Conservation (phyloP, 2,797 vertebrate species). For the Lophotriccus pileatus region DNA sequence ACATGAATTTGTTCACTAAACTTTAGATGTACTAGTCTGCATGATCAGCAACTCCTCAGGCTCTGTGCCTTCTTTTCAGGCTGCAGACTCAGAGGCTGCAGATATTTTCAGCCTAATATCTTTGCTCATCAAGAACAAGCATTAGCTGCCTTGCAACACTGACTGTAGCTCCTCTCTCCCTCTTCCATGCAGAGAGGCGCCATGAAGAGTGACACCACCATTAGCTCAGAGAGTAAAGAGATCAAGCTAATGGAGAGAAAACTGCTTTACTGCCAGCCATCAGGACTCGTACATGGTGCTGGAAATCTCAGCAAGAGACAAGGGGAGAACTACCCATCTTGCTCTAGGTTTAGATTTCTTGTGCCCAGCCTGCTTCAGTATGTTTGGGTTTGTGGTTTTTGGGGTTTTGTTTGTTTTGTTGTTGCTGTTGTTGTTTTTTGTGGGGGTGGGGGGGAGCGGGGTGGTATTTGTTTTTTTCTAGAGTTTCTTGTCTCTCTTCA, state of each 20-base stretch:
- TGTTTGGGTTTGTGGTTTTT: not conserved
- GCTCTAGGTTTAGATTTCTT: not conserved
- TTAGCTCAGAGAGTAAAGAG: not conserved
- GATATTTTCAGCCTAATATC: not conserved
- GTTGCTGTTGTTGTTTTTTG: not conserved
- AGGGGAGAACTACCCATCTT: not conserved
- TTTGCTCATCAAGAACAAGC: not conserved
- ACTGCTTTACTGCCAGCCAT: not conserved
- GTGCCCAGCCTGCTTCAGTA: not conserved
- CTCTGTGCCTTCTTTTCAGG: not conserved
- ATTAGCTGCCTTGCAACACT: not conserved
- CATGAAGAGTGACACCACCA: not conserved
- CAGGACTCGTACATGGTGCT: fast-evolving
- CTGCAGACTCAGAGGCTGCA: not conserved
- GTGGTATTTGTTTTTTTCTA: not conserved
- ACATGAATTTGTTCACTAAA: not conserved
- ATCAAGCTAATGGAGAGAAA: not conserved
- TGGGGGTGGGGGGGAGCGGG: fast-evolving
- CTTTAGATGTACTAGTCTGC: not conserved
- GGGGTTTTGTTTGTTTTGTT: fast-evolving
- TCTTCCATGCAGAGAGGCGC: not conserved
- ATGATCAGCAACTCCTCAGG: fast-evolving
- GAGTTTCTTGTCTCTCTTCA: not conserved
- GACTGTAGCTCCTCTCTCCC: not conserved
- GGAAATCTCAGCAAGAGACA: not conserved